Conservation (phyloP, 2,888 invertebrate genomes). For the Platypus cylindrus region DNA sequence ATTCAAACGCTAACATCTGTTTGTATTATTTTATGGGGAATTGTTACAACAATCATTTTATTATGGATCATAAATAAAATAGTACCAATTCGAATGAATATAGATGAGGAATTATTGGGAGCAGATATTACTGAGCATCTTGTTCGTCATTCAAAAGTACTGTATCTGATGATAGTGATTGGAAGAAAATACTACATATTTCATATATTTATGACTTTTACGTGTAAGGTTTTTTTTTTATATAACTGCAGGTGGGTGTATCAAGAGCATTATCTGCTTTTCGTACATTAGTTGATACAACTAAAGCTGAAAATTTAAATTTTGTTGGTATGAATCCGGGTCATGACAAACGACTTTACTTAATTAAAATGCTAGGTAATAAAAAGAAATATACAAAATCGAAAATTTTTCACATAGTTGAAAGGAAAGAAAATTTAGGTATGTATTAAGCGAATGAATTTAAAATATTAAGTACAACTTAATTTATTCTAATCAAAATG, state of each 20-base stretch:
- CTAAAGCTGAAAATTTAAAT: conserved; percentile 26
- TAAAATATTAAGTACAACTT: too few relatives aligned
- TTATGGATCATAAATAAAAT: conserved; percentile 69
- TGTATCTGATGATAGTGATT: too few relatives aligned
- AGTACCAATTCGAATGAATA: conserved; percentile 73
- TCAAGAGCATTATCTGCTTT: conserved; percentile 64
- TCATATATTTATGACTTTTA: too few relatives aligned
- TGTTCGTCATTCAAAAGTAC: conserved; percentile 58
- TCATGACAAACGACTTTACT: conserved; percentile 40
- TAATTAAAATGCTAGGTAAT: conserved; percentile 29
- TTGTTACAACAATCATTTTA: conserved; percentile 53
- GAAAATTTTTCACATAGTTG: conserved; percentile 27
- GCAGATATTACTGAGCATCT: conserved; percentile 83
- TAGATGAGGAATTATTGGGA: conserved; percentile 74
- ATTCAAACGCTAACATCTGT: conserved; percentile 64
- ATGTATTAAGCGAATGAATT: too few relatives aligned
- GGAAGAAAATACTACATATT: not conserved
- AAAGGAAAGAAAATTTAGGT: conserved; percentile 26
- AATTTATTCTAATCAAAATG: not conserved
- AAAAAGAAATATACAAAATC: conserved; percentile 28
- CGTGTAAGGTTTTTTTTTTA: too few relatives aligned
- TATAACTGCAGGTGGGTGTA: conserved; percentile 44
- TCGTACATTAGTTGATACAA: conserved; percentile 43
- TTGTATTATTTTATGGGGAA: conserved; percentile 64
- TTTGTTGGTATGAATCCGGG: conserved; percentile 59